phyloP scores from a whole-genome alignment of 2,888 invertebrate species.

The Antheraea yamamai region DNA sequence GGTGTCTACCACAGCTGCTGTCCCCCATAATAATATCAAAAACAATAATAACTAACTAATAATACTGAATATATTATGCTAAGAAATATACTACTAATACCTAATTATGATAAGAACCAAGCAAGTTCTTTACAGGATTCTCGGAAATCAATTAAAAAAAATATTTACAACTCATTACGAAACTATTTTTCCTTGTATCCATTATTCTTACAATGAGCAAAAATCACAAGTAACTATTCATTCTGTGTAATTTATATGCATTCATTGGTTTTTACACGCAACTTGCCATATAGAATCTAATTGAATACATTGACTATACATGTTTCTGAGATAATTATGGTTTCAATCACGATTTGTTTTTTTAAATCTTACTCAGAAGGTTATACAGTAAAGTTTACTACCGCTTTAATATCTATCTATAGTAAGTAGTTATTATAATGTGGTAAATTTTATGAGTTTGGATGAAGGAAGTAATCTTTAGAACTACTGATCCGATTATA shows the following conservation, averaged over 20 bases:
- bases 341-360: slow-evolving; percentile 33
- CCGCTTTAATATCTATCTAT: background rate
- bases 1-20: no score
- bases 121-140: background rate
- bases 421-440: background rate
- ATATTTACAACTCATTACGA: background rate
- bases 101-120: background rate
- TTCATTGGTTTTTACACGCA: slow-evolving; percentile 72
- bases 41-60: no score
- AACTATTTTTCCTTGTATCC: background rate
- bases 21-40: no score
- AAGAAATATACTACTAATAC: background rate
- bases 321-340: slow-evolving; percentile 41
- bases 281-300: slow-evolving; percentile 50
- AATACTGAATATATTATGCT: no score
- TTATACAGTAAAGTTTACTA: slow-evolving; percentile 13
- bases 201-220: slow-evolving; percentile 71
- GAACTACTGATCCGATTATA: no score
- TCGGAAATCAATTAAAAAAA: background rate
- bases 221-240: slow-evolving; percentile 53
- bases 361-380: slow-evolving; percentile 16
- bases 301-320: slow-evolving; percentile 48
- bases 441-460: background rate
- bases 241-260: slow-evolving; percentile 72
- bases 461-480: no score